Evolutionary conservation across 2,113 vertebrate species (phyloP), one percentile per base, ranked within the genome.

Genomic region (Geococcyx californianus): DNA sequence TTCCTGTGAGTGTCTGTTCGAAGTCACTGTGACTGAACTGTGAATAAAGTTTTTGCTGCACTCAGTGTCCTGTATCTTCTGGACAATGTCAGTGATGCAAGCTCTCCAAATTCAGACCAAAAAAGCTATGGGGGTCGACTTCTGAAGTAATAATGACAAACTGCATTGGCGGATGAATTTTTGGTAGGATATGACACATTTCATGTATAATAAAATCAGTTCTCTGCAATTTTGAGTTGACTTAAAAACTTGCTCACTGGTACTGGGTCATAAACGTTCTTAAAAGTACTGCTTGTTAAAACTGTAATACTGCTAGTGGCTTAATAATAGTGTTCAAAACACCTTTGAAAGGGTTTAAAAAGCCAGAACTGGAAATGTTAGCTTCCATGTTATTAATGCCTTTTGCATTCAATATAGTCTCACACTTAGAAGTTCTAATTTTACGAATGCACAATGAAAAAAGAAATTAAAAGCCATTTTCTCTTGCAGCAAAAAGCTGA

Each of bases 21-120:
- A 75, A 36, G 47, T 28, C 0, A 3, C 70, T 45, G 4, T 1
- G 21, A 18, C 82, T 44, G 56, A 77, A 16, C 28, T 31, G 16
- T 29, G 59, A 5, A 19, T 34, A 21, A 6, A 6, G 16, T 11
- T 44, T 55, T 51, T 87, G 42, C 16, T 36, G 2, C 6, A 7
- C 2, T 36, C 6, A 1, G 16, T 78, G 8, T 18, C 10, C 3
- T 17, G 0, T 13, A 3, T 31, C 14, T 58, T 51, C 20, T 5
- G 0, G 17, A 0, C 24, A 52, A 64, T 3, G 56, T 25, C 3
- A 6, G 29, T 29, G 29, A 45, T 40, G 16, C 12, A 18, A 26
- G 4, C 18, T 47, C 40, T 13, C 19, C 2, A 4, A 69, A 52
- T 25, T 36, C 21, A 15, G 33, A 3, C 3, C 44, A 47, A 4